A percentile compares a stretch with the other conserved stretches of the same genome.
Evolutionary conservation across 2,797 vertebrate genomes (phyloP).

Genomic region (Danio albolineatus): DNA sequence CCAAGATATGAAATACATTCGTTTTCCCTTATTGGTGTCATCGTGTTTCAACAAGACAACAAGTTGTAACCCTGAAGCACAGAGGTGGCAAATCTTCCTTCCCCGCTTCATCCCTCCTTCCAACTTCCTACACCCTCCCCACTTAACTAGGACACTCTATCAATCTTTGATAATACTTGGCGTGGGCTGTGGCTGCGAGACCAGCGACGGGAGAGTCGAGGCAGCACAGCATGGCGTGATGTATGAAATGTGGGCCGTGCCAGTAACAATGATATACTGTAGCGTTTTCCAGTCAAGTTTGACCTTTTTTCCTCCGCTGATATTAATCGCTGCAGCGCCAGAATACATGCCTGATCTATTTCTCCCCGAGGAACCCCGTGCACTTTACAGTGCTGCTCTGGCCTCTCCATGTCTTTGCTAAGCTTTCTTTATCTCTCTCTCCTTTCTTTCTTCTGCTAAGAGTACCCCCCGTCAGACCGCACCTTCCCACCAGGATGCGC

Average conservation of each 20-base stretch:
- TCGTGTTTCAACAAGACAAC: not conserved
- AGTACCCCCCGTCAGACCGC: slow-evolving; percentile 58
- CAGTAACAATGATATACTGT: slow-evolving; percentile 80
- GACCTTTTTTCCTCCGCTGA: slow-evolving; percentile 78
- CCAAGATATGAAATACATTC: not conserved
- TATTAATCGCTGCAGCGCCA: slow-evolving; percentile 79
- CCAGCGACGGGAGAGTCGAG: slow-evolving; percentile 74
- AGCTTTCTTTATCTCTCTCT: slow-evolving; percentile 50
- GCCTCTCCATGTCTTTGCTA: slow-evolving; percentile 69
- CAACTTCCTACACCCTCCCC: slow-evolving; percentile 35
- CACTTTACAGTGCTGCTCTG: slow-evolving; percentile 68
- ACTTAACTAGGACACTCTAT: slow-evolving; percentile 79
- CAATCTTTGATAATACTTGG: slow-evolving; percentile 78
- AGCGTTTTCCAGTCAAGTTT: slow-evolving; percentile 78
- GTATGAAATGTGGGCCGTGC: slow-evolving; percentile 75
- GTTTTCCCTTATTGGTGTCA: slow-evolving; percentile 37
- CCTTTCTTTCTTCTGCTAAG: slow-evolving; percentile 10
- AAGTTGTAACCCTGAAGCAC: slow-evolving; percentile 59
- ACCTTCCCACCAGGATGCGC: slow-evolving; percentile 69
- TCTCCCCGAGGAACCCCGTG: slow-evolving; percentile 70
- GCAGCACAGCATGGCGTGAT: slow-evolving; percentile 71
- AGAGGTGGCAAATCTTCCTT: slow-evolving; percentile 36
- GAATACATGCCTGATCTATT: slow-evolving; percentile 77
- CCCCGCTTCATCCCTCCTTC: slow-evolving; percentile 42
- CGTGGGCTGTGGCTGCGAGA: slow-evolving; percentile 72